A percentile compares a stretch with the other conserved stretches of the same genome.
Evolutionary conservation across 2,888 invertebrate species (phyloP).

Genomic region (Cerceris rybyensis): DNA sequence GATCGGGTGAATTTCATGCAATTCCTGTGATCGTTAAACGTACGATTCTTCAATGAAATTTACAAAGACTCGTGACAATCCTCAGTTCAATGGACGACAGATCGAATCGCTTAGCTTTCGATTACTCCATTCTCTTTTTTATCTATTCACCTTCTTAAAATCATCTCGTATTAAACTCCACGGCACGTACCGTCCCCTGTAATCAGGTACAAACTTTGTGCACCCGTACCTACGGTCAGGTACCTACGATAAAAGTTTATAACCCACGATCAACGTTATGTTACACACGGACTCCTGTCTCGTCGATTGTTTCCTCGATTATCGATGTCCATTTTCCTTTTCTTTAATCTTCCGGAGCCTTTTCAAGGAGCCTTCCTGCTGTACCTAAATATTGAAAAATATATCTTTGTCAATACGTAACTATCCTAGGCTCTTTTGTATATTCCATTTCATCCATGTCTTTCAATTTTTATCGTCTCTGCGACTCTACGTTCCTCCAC

Average conservation of each 20-base stretch:
- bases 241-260: not conserved
- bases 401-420: slow-evolving; percentile 46
- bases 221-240: not conserved
- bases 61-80: too few species aligned
- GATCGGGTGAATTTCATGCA: too few species aligned
- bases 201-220: slow-evolving; percentile 21
- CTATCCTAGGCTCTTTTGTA: slow-evolving; percentile 38
- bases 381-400: slow-evolving; percentile 45
- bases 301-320: not conserved
- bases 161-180: slow-evolving; percentile 4
- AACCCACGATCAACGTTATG: slow-evolving; percentile 14
- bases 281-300: slow-evolving; percentile 15
- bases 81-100: too few species aligned
- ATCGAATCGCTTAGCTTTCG: too few species aligned
- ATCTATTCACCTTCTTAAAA: too few species aligned
- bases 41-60: too few species aligned
- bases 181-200: not conserved
- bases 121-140: too few species aligned
- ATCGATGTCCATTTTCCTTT: not conserved
- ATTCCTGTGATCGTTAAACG: too few species aligned
- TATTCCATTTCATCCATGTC: slow-evolving; percentile 22
- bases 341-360: not conserved
- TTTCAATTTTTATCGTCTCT: slow-evolving; percentile 26
- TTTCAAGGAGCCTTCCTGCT: not conserved
- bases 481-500: not conserved